Evolutionary conservation across 2,888 invertebrate genomes (phyloP).

Genomic region (Cybosia mesomella): DNA sequence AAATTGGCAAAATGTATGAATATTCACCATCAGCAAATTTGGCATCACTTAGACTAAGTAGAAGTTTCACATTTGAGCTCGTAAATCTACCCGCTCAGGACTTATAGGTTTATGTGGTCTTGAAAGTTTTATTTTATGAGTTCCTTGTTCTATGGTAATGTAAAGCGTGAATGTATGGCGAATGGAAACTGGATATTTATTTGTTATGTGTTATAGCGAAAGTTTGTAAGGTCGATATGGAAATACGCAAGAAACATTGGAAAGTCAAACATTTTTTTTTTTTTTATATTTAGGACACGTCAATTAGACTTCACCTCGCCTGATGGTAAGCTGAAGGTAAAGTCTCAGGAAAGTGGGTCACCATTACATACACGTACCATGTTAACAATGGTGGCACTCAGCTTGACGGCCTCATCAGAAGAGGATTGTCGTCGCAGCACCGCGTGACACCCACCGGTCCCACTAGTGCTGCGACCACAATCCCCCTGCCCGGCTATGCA

Average conservation of each 20-base stretch:
- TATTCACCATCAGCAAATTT: slow-evolving; percentile 37
- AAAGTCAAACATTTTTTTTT: too few species aligned
- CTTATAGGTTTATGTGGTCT: slow-evolving; percentile 31
- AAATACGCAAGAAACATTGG: background rate
- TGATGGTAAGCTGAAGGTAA: too few species aligned
- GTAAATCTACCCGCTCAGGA: slow-evolving; percentile 33
- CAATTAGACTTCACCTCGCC: too few species aligned
- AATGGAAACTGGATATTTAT: slow-evolving; percentile 11
- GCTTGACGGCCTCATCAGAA: too few species aligned
- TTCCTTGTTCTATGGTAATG: slow-evolving; percentile 25
- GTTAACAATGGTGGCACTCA: too few species aligned
- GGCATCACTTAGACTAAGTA: slow-evolving; percentile 38
- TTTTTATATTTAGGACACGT: too few species aligned
- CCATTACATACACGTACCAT: too few species aligned
- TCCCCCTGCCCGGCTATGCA: too few species aligned
- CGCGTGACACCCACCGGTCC: too few species aligned
- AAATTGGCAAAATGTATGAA: slow-evolving; percentile 25
- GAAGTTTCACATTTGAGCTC: slow-evolving; percentile 26
- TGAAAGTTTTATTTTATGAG: slow-evolving; percentile 32
- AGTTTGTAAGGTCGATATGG: background rate
- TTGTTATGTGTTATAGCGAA: slow-evolving; percentile 9
- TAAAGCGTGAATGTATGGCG: slow-evolving; percentile 12
- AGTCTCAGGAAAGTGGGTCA: too few species aligned
- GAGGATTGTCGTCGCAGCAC: too few species aligned
- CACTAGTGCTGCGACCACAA: too few species aligned